Conservation (phyloP, 2,888 invertebrate species). For the Dichetophora obliterata region DNA sequence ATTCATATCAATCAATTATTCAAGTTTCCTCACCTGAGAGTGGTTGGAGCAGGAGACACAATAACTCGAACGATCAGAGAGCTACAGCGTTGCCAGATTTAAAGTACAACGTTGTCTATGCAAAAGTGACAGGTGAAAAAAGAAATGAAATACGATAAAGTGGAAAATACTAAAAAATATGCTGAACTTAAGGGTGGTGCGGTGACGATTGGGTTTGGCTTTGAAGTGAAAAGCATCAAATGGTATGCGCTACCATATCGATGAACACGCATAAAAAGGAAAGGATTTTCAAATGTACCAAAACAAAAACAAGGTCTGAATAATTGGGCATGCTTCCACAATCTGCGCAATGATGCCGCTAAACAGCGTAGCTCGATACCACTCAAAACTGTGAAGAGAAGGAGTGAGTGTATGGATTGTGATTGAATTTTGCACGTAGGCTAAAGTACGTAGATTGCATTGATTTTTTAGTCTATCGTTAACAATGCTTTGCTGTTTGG, state of each 20-base stretch:
- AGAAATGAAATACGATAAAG: neutral
- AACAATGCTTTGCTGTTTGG: no score
- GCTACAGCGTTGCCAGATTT: slow-evolving; percentile 13
- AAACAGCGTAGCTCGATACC: no score
- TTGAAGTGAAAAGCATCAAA: neutral
- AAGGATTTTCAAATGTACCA: neutral
- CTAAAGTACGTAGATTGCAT: no score
- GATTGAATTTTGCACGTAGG: no score
- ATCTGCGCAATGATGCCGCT: no score
- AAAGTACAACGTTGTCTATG: neutral
- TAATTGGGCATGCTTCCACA: no score
- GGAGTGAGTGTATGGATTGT: no score
- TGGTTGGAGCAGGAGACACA: neutral
- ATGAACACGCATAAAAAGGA: neutral
- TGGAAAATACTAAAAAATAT: neutral
- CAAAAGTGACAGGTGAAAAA: neutral
- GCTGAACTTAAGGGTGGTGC: neutral
- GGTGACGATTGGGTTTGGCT: no score
- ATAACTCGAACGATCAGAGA: neutral
- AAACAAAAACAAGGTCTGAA: neutral
- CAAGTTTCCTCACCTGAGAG: slow-evolving; percentile 25
- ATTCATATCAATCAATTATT: slow-evolving; percentile 37
- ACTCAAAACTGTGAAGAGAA: no score
- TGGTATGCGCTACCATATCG: neutral
- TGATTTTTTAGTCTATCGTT: no score